Conservation (phyloP, 1,140 invertebrate genomes). For the Drosophila novamexicana region DNA sequence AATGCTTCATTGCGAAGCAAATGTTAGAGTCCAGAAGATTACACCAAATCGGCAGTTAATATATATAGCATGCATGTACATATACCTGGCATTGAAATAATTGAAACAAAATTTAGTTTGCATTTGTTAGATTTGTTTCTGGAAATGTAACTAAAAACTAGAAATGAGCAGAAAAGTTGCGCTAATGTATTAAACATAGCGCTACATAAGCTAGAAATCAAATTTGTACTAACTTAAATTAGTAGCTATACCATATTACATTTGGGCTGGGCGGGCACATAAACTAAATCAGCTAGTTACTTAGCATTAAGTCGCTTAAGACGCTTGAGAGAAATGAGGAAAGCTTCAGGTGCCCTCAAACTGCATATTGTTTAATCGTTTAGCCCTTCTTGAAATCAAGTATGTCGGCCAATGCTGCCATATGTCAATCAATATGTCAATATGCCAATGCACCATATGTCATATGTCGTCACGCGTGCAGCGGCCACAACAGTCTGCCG, state of each 20-base stretch:
- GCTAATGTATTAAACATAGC: no score
- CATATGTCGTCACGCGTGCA: slow-evolving; percentile 72
- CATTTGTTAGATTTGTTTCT: slow-evolving; percentile 16
- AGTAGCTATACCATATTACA: slow-evolving; percentile 60
- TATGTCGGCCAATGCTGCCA: slow-evolving; percentile 62
- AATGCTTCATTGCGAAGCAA: no score
- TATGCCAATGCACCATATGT: slow-evolving; percentile 63
- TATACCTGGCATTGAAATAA: no score
- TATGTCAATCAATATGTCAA: slow-evolving; percentile 48
- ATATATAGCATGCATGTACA: slow-evolving; percentile 50
- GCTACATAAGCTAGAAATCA: slow-evolving; percentile 56
- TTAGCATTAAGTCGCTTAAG: slow-evolving; percentile 25
- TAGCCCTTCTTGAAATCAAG: slow-evolving; percentile 80
- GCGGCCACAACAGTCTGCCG: slow-evolving; percentile 78
- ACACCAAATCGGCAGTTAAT: slow-evolving; percentile 37
- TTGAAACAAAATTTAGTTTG: no score
- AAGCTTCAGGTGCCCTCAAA: neutral
- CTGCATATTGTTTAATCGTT: neutral
- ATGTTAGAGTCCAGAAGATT: no score
- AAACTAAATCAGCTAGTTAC: slow-evolving; percentile 44
- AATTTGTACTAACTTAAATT: slow-evolving; percentile 81
- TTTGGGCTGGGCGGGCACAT: slow-evolving; percentile 52
- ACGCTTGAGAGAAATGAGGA: no score
- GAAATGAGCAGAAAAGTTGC: slow-evolving; percentile 60
- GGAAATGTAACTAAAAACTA: slow-evolving; percentile 50